Evolutionary conservation across 2,888 invertebrate species (phyloP).

Genomic region (Lasius platythorax): DNA sequence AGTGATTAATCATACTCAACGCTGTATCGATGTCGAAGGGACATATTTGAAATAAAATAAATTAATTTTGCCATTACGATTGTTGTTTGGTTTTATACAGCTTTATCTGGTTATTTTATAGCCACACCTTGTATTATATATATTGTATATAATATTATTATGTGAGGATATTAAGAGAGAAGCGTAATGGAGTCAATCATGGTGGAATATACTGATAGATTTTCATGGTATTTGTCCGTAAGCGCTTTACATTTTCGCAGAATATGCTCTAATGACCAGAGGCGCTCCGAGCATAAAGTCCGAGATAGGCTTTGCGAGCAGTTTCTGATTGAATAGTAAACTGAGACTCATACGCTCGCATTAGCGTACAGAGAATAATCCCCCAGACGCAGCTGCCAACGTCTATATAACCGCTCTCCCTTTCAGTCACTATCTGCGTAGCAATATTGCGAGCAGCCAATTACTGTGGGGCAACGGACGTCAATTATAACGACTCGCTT

Average conservation of each 20-base stretch:
- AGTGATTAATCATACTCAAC: background rate
- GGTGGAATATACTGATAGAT: constrained; percentile 16
- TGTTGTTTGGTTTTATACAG: background rate
- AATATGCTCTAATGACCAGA: constrained; percentile 60
- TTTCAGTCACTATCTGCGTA: constrained; percentile 63
- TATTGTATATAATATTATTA: background rate
- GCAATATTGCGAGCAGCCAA: constrained; percentile 61
- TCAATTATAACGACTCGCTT: constrained; percentile 63
- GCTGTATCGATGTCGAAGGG: background rate
- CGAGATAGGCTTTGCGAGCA: constrained; percentile 57
- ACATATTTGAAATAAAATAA: background rate
- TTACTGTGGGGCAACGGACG: constrained; percentile 55
- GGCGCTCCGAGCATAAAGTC: constrained; percentile 48
- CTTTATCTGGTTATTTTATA: background rate
- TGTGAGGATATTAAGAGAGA: background rate
- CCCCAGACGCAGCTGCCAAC: constrained; percentile 57
- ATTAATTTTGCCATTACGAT: background rate
- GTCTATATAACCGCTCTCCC: constrained; percentile 59
- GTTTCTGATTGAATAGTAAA: constrained; percentile 70
- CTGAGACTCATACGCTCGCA: constrained; percentile 70
- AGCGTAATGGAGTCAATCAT: constrained; percentile 11
- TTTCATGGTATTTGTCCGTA: constrained; percentile 48
- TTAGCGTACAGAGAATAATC: constrained; percentile 72
- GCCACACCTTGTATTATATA: background rate
- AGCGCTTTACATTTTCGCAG: constrained; percentile 50